These are phyloP conservation scores for Hyppa rectilinea DNA, from an alignment of 2,888 invertebrate genomes.

Conservation along the genomic window DNA sequence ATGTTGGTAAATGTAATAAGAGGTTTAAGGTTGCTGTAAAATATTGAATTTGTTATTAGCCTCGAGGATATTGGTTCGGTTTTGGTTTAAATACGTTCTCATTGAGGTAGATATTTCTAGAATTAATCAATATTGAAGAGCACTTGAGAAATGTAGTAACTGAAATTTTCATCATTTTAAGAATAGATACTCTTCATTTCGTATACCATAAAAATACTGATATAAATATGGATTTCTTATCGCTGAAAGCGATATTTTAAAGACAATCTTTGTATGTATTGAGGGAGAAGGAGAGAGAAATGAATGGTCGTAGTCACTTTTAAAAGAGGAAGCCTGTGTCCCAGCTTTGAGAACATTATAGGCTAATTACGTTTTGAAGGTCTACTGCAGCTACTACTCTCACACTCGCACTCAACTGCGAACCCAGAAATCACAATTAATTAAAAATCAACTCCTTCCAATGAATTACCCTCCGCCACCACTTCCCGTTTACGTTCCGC, in stretches of 20 bases:
- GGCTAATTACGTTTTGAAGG: no score
- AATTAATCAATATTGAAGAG: background rate
- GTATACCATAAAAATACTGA: no score
- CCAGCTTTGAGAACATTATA: no score
- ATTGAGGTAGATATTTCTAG: background rate
- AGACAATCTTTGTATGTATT: no score
- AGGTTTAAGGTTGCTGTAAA: conserved; percentile 5
- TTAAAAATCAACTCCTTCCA: conserved; percentile 43
- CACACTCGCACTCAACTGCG: no score
- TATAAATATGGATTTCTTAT: no score
- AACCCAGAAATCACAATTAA: conserved; percentile 7
- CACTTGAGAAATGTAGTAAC: background rate
- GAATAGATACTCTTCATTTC: no score
- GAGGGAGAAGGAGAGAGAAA: no score
- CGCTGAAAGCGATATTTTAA: no score
- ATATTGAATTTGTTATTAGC: conserved; percentile 5
- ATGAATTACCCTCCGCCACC: conserved; percentile 41
- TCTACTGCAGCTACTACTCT: background rate
- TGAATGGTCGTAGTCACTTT: no score
- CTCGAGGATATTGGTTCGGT: background rate
- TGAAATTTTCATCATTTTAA: no score
- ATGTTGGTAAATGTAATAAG: conserved; percentile 29
- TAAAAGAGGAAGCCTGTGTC: no score
- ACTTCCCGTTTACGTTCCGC: conserved; percentile 50
- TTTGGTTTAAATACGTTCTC: background rate